Evolutionary conservation across 1,140 invertebrate genomes (phyloP).

Genomic region (Orussus abietinus): DNA sequence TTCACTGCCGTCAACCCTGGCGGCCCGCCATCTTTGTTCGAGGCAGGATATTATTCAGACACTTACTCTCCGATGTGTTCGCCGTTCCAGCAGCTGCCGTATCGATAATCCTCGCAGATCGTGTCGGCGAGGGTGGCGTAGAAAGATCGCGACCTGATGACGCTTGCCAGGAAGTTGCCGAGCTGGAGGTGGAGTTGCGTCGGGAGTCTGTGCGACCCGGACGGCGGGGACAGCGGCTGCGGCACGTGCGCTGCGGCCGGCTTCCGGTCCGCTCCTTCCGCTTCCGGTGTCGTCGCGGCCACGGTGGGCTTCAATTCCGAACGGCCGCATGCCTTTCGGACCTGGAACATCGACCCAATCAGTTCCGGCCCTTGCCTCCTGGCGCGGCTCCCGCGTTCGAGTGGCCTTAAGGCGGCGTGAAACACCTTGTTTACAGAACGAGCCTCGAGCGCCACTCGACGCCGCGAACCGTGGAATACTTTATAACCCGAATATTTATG

Average conservation of each 20-base stretch:
- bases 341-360: too few species aligned
- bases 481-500: too few species aligned
- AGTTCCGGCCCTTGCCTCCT: too few species aligned
- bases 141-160: conserved; percentile 66
- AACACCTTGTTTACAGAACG: too few species aligned
- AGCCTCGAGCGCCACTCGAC: too few species aligned
- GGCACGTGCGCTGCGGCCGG: conserved; percentile 1
- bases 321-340: conserved; percentile 41
- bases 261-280: conserved; percentile 7
- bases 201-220: conserved; percentile 20
- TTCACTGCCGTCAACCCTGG: too few species aligned
- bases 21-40: too few species aligned
- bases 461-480: too few species aligned
- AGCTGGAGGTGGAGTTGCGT: conserved; percentile 52
- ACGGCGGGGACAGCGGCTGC: conserved; percentile 2
- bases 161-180: conserved; percentile 62
- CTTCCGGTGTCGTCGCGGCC: conserved; percentile 13
- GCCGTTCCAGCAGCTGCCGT: conserved; percentile 69
- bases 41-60: too few species aligned
- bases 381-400: too few species aligned
- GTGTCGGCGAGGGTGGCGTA: conserved; percentile 66
- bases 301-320: conserved; percentile 26
- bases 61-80: conserved; percentile 73
- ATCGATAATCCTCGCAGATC: conserved; percentile 59
- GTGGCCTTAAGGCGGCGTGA: too few species aligned